Evolutionary conservation across 2,797 vertebrate species (phyloP), one percentile per base, ranked within the genome.

Genomic region (Molossus molossus): DNA sequence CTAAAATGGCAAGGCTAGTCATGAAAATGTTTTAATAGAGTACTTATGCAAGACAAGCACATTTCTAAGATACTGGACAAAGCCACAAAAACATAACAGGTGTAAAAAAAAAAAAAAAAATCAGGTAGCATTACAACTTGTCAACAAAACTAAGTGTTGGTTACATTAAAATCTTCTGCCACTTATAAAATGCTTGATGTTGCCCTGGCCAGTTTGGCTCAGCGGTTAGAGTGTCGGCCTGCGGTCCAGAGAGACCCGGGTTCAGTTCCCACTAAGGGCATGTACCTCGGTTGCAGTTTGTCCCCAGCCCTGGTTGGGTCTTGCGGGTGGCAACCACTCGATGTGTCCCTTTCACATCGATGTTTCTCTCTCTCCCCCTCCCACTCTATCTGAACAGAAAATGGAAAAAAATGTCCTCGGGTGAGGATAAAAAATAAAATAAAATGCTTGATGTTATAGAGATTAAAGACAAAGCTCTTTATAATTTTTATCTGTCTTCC

Each of bases 61-160:
- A 64, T 81, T 29, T 94, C 18, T 96, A 84, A 93, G n/a, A 90
- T 79, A 90, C 72, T 77, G 77, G 29, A 94, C 23, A 57, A 91
- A 91, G 73, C 58, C 27, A 87, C 77, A 96, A 85, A 86, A 81
- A 85, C 50, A 8, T 65, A 85, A 8, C 58, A 87, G 37, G 58
- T 83, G 6, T 29, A n/a, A 17, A 73, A 75, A 75, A 53, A 13
- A 62, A 62, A 79, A 48, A n/a, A 79, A 70, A 90, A 65, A 80
- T 64, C 45, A 73, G 40, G 13, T 87, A 53, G 62, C 77, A 85
- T 80, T 76, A 87, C 27, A 88, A 62, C n/a, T 55, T 91, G 69
- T 48, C 83, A 88, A 88, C 40, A 90, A 84, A 94, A 84, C 29
- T 53, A 76, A 83, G 55, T 50, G 14, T 21, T 86, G 37, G 18